A percentile compares a stretch with the other conserved stretches of the same genome.
These are phyloP conservation scores for Serripes groenlandicus DNA, from an alignment of 2,888 invertebrate genomes.

Conservation along the genomic window DNA sequence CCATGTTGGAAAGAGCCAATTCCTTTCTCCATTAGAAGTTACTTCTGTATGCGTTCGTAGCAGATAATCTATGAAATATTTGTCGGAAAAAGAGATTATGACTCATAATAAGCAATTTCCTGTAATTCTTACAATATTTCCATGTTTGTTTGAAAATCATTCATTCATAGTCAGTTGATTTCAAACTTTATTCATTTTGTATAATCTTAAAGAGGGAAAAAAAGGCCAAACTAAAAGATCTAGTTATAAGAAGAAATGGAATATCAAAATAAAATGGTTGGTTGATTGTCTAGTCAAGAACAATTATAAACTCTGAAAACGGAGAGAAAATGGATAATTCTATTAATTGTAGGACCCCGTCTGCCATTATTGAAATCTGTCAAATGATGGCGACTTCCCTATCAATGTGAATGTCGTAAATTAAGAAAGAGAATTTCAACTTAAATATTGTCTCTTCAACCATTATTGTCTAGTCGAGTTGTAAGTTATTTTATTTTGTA, in stretches of 20 bases:
- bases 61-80: no score
- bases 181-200: no score
- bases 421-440: background rate
- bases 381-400: conserved; percentile 7
- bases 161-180: no score
- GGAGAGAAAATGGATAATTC: conserved; percentile 21
- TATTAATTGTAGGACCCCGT: conserved; percentile 16
- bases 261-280: background rate
- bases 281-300: background rate
- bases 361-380: conserved; percentile 14
- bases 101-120: background rate
- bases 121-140: background rate
- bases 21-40: no score
- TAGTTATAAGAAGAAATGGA: no score
- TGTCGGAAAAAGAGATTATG: background rate
- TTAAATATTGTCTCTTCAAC: no score
- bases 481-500: no score
- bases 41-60: no score
- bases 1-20: no score
- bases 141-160: background rate
- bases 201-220: no score
- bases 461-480: no score
- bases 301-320: conserved; percentile 21
- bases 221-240: no score
- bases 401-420: background rate